Evolutionary conservation across 2,113 vertebrate species (phyloP).

Genomic region (Oreochromis tanganicae): DNA sequence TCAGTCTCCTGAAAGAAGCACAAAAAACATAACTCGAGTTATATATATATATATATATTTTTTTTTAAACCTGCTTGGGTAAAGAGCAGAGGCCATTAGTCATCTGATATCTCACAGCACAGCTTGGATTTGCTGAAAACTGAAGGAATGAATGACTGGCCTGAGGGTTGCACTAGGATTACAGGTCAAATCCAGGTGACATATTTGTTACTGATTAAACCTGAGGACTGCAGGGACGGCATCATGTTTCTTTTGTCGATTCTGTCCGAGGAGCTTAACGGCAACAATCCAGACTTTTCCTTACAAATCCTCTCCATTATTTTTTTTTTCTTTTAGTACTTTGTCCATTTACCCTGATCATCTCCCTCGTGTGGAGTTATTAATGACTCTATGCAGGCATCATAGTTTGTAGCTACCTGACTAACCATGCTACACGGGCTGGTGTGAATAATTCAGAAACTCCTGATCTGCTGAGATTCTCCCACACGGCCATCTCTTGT

Average conservation of each 20-base stretch:
- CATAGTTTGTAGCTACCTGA: background rate
- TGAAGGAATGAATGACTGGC: background rate
- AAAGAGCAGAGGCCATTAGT: background rate
- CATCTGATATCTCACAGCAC: background rate
- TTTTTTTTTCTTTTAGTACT: background rate
- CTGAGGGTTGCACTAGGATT: background rate
- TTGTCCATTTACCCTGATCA: background rate
- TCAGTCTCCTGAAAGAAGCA: background rate
- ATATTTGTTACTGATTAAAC: background rate
- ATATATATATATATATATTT: background rate
- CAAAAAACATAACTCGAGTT: background rate
- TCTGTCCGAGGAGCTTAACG: background rate
- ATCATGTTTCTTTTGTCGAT: background rate
- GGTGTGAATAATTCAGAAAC: background rate
- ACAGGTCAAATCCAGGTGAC: constrained; percentile 20
- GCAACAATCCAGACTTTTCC: background rate
- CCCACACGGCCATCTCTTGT: background rate
- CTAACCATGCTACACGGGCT: background rate
- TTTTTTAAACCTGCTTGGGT: background rate
- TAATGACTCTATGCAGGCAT: background rate
- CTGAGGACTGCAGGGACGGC: background rate
- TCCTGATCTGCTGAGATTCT: background rate
- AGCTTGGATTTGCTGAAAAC: background rate
- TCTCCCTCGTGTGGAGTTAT: background rate
- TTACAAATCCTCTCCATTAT: background rate